These are phyloP conservation scores for Pseudomyrmex sp. DNA, from an alignment of 1,140 invertebrate genomes.

Conservation along the genomic window DNA sequence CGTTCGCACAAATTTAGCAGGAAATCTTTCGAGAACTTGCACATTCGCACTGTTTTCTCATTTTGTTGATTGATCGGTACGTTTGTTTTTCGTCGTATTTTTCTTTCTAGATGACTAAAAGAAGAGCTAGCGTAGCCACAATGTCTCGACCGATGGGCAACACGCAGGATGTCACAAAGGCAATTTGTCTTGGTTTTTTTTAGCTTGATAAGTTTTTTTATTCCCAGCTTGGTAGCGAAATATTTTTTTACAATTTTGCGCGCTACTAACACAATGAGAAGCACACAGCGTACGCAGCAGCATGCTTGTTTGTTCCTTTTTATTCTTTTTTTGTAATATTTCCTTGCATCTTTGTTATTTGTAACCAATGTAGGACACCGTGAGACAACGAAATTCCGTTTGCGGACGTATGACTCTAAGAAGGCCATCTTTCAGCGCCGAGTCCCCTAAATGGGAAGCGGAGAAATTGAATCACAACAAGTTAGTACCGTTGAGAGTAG, in stretches of 20 bases:
- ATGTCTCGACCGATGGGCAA: constrained; percentile 81
- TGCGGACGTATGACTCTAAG: constrained; percentile 79
- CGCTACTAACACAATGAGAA: constrained; percentile 30
- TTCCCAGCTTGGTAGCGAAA: not conserved
- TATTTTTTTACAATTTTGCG: not conserved
- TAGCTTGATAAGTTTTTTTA: constrained; percentile 22
- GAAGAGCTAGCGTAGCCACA: constrained; percentile 84
- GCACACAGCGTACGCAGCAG: not conserved
- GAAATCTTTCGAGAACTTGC: not conserved
- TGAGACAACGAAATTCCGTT: constrained; percentile 80
- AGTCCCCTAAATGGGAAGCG: constrained; percentile 77
- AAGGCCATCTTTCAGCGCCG: constrained; percentile 80
- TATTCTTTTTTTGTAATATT: constrained; percentile 25
- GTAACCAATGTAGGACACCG: constrained; percentile 66
- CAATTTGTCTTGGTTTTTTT: constrained; percentile 71
- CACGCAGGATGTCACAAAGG: constrained; percentile 80
- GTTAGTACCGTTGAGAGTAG: constrained; percentile 73
- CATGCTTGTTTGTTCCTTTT: not conserved
- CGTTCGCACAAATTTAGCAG: constrained; percentile 2
- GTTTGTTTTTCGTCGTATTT: constrained; percentile 24
- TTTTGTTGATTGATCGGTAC: not conserved
- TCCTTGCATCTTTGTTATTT: constrained; percentile 34
- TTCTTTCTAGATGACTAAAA: constrained; percentile 82
- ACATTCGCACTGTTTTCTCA: constrained; percentile 2
- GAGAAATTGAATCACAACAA: constrained; percentile 80